Evolutionary conservation across 1,140 invertebrate genomes (phyloP), one percentile per base, ranked within the genome.

Genomic region (Dryas iulia): DNA sequence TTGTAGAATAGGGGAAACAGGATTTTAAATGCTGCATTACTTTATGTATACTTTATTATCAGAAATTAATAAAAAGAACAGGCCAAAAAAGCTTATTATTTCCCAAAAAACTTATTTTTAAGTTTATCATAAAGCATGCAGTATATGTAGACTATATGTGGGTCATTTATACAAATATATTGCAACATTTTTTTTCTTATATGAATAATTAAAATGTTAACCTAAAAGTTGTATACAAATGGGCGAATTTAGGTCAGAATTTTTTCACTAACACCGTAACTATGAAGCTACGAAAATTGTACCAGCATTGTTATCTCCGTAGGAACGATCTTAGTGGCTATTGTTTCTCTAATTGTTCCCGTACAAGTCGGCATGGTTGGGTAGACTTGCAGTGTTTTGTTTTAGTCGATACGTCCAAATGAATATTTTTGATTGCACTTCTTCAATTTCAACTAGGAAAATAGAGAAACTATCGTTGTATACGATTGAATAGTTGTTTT

Each of bases 311-410:
- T 66, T 66, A 47, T 26, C 33, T 52, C 24, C 57, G 25, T 59
- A 39, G 39, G 30, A 23, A 30, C 58, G 65, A 67, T 60, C 58
- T 35, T 47, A 30, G 57, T 54, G 47, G 65, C 65, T 26, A 47
- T 67, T 67, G 65, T 67, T 47, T 59, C 31, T 28, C 18, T 60
- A 60, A 67, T 67, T 60, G 65, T 67, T 67, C 35, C 11, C 14
- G 65, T 58, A 54, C 33, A 60, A 39, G 26, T 28, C 31, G 14
- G 33, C 11, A 58, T 23, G 24, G 25, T 30, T 23, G 39, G 18
- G 39, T 18, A 21, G 39, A 47, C 1, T 47, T 5, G 7, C 39
- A 0, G 14, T 47, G 39, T 18, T 21, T 47, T 47, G 39, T 47
- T 47, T 47, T 21, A 47, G 39, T 7, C 14, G 39, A 47, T 47